These are phyloP conservation scores for Megalopta genalis DNA, from an alignment of 1,140 invertebrate genomes.

Conservation along the genomic window DNA sequence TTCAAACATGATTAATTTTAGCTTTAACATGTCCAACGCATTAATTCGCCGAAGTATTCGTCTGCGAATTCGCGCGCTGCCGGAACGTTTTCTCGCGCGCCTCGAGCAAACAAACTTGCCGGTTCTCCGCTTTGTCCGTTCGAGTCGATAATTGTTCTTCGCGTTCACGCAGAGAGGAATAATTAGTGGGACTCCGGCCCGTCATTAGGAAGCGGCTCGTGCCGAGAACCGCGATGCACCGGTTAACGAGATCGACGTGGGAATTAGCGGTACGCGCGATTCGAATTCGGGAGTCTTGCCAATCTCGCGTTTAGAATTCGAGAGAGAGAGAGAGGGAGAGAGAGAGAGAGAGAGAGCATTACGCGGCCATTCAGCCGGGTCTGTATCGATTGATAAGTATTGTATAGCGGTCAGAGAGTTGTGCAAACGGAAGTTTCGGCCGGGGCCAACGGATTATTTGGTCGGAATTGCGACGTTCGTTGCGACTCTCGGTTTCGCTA, in stretches of 20 bases:
- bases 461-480: background rate
- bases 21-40: no score
- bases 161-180: background rate
- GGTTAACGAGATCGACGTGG: constrained; percentile 39
- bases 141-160: no score
- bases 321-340: background rate
- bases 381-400: constrained; percentile 36
- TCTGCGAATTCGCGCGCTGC: no score
- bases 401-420: constrained; percentile 1
- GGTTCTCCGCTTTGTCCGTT: no score
- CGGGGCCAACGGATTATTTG: background rate
- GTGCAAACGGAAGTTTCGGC: background rate
- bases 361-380: constrained; percentile 2
- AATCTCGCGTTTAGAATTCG: constrained; percentile 47
- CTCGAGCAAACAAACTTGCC: no score
- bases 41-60: no score
- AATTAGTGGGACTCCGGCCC: background rate
- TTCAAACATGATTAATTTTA: no score
- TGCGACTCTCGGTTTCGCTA: background rate
- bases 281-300: constrained; percentile 51
- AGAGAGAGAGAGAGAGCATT: background rate
- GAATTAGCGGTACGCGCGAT: constrained; percentile 49
- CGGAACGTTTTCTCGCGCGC: no score
- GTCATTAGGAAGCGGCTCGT: constrained; percentile 4
- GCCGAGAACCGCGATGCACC: background rate